Base-by-base conservation (phyloP, 2,888 invertebrate species). In the Autographa gamma region DNA sequence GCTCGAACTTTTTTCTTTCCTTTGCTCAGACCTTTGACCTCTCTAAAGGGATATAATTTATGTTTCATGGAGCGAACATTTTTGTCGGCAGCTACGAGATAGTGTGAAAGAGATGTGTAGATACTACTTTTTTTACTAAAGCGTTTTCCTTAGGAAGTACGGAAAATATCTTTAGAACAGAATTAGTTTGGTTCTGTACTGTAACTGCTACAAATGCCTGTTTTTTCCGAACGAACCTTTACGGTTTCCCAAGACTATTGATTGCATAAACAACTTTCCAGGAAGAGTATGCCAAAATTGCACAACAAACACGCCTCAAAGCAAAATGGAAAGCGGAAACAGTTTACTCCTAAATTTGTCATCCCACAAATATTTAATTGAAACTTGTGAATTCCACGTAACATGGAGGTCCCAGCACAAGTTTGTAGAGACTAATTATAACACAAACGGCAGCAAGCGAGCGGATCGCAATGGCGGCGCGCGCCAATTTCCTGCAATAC, bases 401-500 rank as follows among this genome's bases (percentile, higher is more conserved):
- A 41, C 70, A 43, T 70, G 63, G n/a, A 25, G 71, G 48, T 74
- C 76, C 73, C 72, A 74, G 81, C 63, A 79, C 77, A 82, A 88
- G 83, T 85, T 86, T 82, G 82, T 82, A 73, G 77, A 80, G 85
- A 89, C 87, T 89, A 89, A 89, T 89, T 90, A 89, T 84, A 85
- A 86, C 84, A 87, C 83, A 85, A 84, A 85, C 84, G 80, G 73
- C 74, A 77, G 79, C 70, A 80, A 83, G 82, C 77, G 78, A 79
- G 82, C 79, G 80, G 82, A 85, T 83, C 79, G 87, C 85, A 88
- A 84, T 86, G 85, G 84, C 83, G 82, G 74, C 73, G 81, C 85
- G 87, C 88, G 87, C 88, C 91, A 91, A 91, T 92, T 91, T 92
- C 91, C 91, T 88, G 91, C 87, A 88, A 89, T 91, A 89, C 89